Evolutionary conservation across 2,113 vertebrate species (phyloP).

Genomic region (Gambusia affinis): DNA sequence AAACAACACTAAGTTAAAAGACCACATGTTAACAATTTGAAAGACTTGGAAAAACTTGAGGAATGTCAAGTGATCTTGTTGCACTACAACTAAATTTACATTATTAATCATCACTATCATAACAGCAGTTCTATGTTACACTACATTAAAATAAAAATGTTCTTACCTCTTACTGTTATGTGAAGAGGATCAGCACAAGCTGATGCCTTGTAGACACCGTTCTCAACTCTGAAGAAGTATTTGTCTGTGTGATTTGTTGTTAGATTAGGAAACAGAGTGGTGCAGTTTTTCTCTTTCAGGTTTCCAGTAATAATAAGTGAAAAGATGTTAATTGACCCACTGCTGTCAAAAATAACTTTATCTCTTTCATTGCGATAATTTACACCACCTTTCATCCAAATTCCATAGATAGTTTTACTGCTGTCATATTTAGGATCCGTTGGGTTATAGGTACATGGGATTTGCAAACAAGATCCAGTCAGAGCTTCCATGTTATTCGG

Average conservation of each 20-base stretch:
- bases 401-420: not conserved
- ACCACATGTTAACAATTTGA: no score
- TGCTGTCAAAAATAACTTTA: not conserved
- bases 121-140: not conserved
- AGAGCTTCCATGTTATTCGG: constrained; percentile 38
- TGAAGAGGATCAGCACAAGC: not conserved
- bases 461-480: constrained; percentile 57
- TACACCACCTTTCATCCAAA: constrained; percentile 31
- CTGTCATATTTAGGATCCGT: rapidly evolving
- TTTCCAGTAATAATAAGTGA: constrained; percentile 50
- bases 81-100: no score
- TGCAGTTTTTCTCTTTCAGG: constrained; percentile 47
- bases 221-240: constrained; percentile 59
- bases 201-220: rapidly evolving
- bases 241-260: rapidly evolving
- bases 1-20: no score
- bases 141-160: not conserved
- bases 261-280: constrained; percentile 49
- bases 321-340: not conserved
- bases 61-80: no score
- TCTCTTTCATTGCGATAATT: rapidly evolving
- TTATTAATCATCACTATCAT: not conserved
- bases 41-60: no score
- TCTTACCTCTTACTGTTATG: constrained; percentile 41
- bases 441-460: constrained; percentile 48